phyloP scores from a whole-genome alignment of 2,113 vertebrate genomes.

The Engraulis encrasicolus region DNA sequence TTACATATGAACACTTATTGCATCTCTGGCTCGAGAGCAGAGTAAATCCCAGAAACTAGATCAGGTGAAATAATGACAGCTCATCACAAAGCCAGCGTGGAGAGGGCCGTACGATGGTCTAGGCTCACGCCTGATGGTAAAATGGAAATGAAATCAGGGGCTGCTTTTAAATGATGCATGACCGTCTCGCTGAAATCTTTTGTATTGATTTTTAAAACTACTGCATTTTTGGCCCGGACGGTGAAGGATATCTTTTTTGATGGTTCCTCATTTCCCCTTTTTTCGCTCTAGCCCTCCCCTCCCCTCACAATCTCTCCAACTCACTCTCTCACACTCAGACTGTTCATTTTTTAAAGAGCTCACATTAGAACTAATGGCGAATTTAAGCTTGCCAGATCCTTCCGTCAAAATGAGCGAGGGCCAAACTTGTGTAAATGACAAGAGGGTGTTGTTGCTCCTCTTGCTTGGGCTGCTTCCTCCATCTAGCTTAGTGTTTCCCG shows the following conservation, averaged over 20 bases:
- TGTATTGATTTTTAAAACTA: conserved; percentile 69
- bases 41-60: conserved; percentile 48
- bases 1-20: not conserved
- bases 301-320: too few species aligned
- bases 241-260: conserved; percentile 56
- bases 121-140: conserved; percentile 58
- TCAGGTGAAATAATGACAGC: conserved; percentile 57
- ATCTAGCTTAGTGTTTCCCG: too few species aligned
- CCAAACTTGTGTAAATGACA: not conserved
- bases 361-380: conserved; percentile 46
- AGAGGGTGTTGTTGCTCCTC: not conserved
- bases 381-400: conserved; percentile 10
- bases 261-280: conserved; percentile 45
- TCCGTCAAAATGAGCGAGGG: not conserved
- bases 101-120: conserved; percentile 60
- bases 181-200: conserved; percentile 64
- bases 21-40: not conserved
- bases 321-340: conserved; percentile 22
- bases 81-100: conserved; percentile 62
- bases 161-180: conserved; percentile 61
- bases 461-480: not conserved
- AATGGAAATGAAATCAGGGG: conserved; percentile 64
- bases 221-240: conserved; percentile 48
- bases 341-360: conserved; percentile 51
- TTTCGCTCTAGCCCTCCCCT: conserved; percentile 2